phyloP scores from a whole-genome alignment of 2,888 invertebrate genomes.

The Dryadula phaetusa region DNA sequence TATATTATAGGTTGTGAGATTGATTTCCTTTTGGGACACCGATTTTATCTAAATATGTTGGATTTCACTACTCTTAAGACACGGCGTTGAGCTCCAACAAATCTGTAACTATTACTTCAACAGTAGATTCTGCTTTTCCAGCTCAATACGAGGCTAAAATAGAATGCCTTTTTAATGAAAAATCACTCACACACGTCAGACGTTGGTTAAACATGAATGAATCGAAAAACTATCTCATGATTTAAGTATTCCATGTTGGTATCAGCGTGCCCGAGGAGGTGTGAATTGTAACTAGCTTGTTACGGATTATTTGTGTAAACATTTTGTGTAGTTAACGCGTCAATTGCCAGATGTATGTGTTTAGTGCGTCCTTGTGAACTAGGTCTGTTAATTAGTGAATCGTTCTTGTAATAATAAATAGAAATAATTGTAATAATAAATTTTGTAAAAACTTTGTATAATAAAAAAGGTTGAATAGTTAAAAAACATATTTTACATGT shows the following conservation, averaged over 20 bases:
- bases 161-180: too few species aligned
- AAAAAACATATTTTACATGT: too few species aligned
- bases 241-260: background rate
- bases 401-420: background rate
- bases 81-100: too few species aligned
- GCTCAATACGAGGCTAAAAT: too few species aligned
- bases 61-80: too few species aligned
- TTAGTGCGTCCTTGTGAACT: slow-evolving; percentile 20
- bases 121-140: too few species aligned
- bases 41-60: too few species aligned
- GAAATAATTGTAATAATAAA: background rate
- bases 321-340: slow-evolving; percentile 40
- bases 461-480: too few species aligned
- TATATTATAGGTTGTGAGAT: too few species aligned
- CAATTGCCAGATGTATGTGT: slow-evolving; percentile 35
- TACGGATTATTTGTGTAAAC: slow-evolving; percentile 40
- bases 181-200: too few species aligned
- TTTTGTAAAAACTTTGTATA: background rate
- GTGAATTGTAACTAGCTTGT: slow-evolving; percentile 24
- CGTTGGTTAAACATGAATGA: background rate
- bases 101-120: too few species aligned
- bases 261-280: background rate
- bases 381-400: slow-evolving; percentile 8
- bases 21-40: too few species aligned
- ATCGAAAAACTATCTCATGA: background rate